Base-by-base conservation (phyloP, 2,888 invertebrate species). In the Cerastoderma edule region DNA sequence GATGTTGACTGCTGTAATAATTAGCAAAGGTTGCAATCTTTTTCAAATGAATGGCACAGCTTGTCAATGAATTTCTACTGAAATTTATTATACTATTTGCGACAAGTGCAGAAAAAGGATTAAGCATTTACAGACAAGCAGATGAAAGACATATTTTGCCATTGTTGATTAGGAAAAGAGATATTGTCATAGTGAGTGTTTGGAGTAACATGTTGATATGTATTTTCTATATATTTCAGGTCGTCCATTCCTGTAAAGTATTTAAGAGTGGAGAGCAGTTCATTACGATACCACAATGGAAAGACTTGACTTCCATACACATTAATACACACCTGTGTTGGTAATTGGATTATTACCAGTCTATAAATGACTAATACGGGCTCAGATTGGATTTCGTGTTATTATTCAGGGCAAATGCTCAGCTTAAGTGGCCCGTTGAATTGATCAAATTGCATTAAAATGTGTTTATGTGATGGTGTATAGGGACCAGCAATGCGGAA, bases 321-420 rank as follows among this genome's bases (percentile, higher is more conserved):
- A 24, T 30, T 57, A 57, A 57, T 57, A 57, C 32, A 13, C 48
- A 48, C 65, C 30, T 64, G 63, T 54, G 39, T 24, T 22, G 24
- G n/a, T 74, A 68, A 74, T 74, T 74, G 74, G 74, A 74, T 68
- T 74, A 74, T 56, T 16, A 48, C 27, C 8, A 10, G 50, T 13
- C 19, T 60, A 27, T 8, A 39, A 46, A 54, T 69, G 74, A 56
- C 64, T 67, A 69, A 67, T 64, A 48, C 28, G 33, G 50, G 50
- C 67, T 50, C 27, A 63, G 67, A 63, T 67, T 35, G 50, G 65
- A 66, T 73, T 60, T 35, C n/a, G n/a, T 57, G 28, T 56, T 57
- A 67, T 60, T 48, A 46, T 30, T 46, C n/a, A 48, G 32, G 44
- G 32, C n/a, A 44, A 39, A 32, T 67, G 56, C 32, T 13, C 27